Evolutionary conservation across 2,113 vertebrate species (phyloP), one percentile per base, ranked within the genome.

Genomic region (Zosterops pallidus): DNA sequence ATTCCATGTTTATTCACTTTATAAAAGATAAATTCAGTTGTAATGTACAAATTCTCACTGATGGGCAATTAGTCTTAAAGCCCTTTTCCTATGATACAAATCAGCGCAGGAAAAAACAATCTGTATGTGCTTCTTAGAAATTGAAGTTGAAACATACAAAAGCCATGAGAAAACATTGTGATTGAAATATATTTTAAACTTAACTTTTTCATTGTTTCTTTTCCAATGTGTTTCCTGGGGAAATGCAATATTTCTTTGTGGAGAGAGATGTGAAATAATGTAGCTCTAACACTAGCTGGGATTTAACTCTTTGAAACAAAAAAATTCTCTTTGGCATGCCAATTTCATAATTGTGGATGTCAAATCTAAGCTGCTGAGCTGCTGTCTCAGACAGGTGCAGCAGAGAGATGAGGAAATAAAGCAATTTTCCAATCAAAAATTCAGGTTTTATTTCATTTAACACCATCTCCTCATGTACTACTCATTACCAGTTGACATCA

Each of bases 171-270:
- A 96, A 88, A 86, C 56, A 91, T 49, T 83, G 37, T 50, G 64
- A 86, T 64, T 96, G 63, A 92, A 94, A 97, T 94, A 53, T 89
- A 92, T 88, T 96, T 97, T 94, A 92, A 94, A 95, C 50, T 89
- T 92, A 95, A 95, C 60, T 94, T 95, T 95, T 96, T 86, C 76
- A 90, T 84, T 96, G 92, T 96, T 95, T 96, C 81, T 92, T 91
- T 94, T 95, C 62, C 90, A 97, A 59, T 74, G 50, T 72, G 77
- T 87, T 96, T 95, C 92, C 89, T 89, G 31, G 93, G 86, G 79
- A 94, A 91, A 72, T 26, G n/a, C 57, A 92, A 25, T 25, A 18
- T 84, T 63, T 95, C n/a, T 78, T 39, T 59, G 18, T 65, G 59
- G 24, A 80, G 42, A 89, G 62, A 89, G 62, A 81, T 11, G 2